phyloP scores from a whole-genome alignment of 2,888 invertebrate genomes.

The Strigamia transsilvanica region DNA sequence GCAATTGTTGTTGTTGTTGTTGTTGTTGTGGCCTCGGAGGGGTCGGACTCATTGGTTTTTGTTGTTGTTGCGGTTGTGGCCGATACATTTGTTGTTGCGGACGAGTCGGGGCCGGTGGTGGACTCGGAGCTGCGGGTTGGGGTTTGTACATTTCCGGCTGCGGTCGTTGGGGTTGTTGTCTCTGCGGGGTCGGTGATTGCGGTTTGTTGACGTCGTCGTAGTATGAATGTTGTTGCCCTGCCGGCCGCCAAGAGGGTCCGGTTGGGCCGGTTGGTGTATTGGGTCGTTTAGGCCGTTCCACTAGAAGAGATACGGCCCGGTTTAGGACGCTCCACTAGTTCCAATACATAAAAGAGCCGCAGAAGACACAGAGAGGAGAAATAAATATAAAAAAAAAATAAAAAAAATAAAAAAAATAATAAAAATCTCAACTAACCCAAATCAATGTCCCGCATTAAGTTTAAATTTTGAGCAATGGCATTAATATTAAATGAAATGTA shows the following conservation, averaged over 20 bases:
- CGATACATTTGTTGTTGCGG: slow-evolving; percentile 41
- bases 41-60: slow-evolving; percentile 51
- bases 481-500: not conserved
- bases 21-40: slow-evolving; percentile 68
- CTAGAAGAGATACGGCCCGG: slow-evolving; percentile 44
- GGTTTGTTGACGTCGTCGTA: slow-evolving; percentile 17
- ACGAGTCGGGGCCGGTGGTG: slow-evolving; percentile 37
- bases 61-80: slow-evolving; percentile 39
- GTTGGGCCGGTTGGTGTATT: not conserved
- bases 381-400: slow-evolving; percentile 55
- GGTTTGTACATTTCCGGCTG: slow-evolving; percentile 51
- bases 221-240: slow-evolving; percentile 35
- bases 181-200: slow-evolving; percentile 15
- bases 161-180: slow-evolving; percentile 2
- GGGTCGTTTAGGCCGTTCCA: slow-evolving; percentile 52
- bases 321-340: slow-evolving; percentile 67
- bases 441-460: not conserved
- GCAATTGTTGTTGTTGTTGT: slow-evolving; percentile 55
- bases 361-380: slow-evolving; percentile 58
- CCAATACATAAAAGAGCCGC: slow-evolving; percentile 44
- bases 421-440: not conserved
- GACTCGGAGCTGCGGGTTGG: slow-evolving; percentile 14
- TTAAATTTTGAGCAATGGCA: slow-evolving; percentile 28
- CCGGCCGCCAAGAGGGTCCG: slow-evolving; percentile 25
- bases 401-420: slow-evolving; percentile 52